A percentile compares a stretch with the other conserved stretches of the same genome.
phyloP scores from a whole-genome alignment of 2,113 vertebrate genomes.

The Tricholaema leucomelas region DNA sequence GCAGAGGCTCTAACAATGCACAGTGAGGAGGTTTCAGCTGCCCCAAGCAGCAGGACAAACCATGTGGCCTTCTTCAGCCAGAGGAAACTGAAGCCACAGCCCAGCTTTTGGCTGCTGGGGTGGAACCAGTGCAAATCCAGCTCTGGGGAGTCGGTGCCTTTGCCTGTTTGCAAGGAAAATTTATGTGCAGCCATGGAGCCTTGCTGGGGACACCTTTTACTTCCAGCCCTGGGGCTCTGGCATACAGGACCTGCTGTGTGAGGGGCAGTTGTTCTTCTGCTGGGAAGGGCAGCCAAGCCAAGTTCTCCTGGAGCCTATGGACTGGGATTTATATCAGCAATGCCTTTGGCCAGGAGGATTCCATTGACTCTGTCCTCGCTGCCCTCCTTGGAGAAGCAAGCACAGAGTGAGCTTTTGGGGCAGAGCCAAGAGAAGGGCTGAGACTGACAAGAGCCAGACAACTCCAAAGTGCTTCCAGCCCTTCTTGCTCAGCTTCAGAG shows the following conservation, averaged over 20 bases:
- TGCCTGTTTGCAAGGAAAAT: neutral
- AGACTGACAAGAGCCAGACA: neutral
- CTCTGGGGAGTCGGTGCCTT: neutral
- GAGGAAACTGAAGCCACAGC: constrained; percentile 9
- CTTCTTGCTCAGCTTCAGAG: neutral
- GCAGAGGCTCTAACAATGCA: neutral
- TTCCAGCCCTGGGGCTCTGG: neutral
- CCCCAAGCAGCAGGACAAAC: neutral
- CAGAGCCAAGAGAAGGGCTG: neutral
- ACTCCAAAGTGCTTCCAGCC: fast-evolving
- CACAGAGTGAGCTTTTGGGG: neutral
- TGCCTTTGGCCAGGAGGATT: neutral
- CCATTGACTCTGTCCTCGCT: neutral
- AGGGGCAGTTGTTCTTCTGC: neutral
- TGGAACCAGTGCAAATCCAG: neutral
- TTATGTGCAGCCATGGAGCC: neutral
- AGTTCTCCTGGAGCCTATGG: neutral
- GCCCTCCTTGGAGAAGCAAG: neutral
- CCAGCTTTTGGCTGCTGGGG: neutral
- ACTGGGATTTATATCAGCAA: neutral
- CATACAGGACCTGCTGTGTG: neutral
- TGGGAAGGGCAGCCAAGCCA: neutral
- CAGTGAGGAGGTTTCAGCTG: neutral
- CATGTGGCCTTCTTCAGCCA: neutral
- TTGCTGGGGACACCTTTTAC: neutral